Base-by-base conservation (phyloP, 2,888 invertebrate species). In the Pollenia amentaria region DNA sequence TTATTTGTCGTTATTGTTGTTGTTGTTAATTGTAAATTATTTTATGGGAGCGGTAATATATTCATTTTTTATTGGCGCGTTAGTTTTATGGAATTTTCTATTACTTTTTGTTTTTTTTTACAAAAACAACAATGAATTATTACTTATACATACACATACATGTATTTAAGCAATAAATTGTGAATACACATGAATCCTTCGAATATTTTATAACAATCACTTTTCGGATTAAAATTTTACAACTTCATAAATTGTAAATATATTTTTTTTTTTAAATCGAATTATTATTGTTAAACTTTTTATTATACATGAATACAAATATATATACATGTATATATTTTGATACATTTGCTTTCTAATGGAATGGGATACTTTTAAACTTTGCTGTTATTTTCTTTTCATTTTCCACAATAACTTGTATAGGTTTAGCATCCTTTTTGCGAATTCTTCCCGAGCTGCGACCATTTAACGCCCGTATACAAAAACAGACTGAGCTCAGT, bases 381-480 rank as follows among this genome's bases (percentile, higher is more conserved):
- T 38, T 69, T 76, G 48, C 21, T 64, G 16, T 82, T 76, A 60
- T 82, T 62, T 79, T 78, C 65, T 80, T 78, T 73, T 80, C 12
- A 72, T 81, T 65, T 79, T 64, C 75, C 77, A 70, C 69, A 84
- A 79, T 65, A 78, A 84, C 73, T 84, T 65, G 57, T 80, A 51
- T 73, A 48, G 75, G 29, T 60, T 80, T 51, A 40, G 55, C 55
- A 82, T 70, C 21, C 69, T 73, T 29, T 29, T 72, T 75, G n/a
- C 55, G 40, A 29, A 29, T 78, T 81, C 53, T 60, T 62, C 48
- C 90, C 90, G 88, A 85, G 87, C 89, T 91, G 89, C 91, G 91
- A 93, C 92, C 92, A 92, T 91, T 91, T 92, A 90, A 93, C 92
- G 93, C 93, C 93, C 93, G 93, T 92, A 90, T 91, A 89, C 90